Percentiles rank a stretch among this genome's conserved stretches.
Conservation (phyloP, 2,888 invertebrate genomes). For the Laothoe populi region DNA sequence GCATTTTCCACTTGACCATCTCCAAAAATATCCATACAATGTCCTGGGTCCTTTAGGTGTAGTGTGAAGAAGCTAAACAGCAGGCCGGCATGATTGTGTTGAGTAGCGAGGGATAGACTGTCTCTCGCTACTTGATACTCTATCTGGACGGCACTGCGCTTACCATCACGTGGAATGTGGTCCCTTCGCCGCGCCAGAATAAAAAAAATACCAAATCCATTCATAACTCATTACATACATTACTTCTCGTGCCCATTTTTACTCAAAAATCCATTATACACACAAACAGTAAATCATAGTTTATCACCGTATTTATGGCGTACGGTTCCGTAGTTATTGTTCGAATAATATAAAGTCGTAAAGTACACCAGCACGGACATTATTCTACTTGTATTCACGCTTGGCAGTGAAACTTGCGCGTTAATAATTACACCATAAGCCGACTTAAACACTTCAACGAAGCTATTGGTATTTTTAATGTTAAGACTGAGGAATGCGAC, state of each 20-base stretch:
- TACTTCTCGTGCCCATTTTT: conserved; percentile 29
- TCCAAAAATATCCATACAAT: too few relatives aligned
- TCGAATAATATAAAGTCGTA: conserved; percentile 45
- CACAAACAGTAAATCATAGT: conserved; percentile 42
- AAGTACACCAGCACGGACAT: conserved; percentile 37
- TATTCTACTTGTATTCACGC: conserved; percentile 1
- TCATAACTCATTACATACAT: background rate
- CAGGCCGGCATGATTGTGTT: too few relatives aligned
- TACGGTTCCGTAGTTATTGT: conserved; percentile 38
- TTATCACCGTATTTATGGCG: conserved; percentile 39
- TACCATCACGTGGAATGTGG: background rate
- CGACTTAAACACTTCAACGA: background rate
- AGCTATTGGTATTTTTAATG: conserved; percentile 1
- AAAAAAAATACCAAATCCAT: background rate
- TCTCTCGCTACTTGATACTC: too few relatives aligned
- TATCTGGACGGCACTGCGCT: too few relatives aligned
- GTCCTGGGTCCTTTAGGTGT: too few relatives aligned
- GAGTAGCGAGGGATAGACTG: too few relatives aligned
- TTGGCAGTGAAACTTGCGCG: background rate
- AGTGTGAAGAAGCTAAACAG: too few relatives aligned
- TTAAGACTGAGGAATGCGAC: too few relatives aligned
- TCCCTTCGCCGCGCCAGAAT: too few relatives aligned
- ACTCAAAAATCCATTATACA: conserved; percentile 36
- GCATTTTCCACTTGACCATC: too few relatives aligned
- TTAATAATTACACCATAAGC: conserved; percentile 19